Conservation (phyloP, 2,888 invertebrate species). For the Leptarthrus brevirostris region DNA sequence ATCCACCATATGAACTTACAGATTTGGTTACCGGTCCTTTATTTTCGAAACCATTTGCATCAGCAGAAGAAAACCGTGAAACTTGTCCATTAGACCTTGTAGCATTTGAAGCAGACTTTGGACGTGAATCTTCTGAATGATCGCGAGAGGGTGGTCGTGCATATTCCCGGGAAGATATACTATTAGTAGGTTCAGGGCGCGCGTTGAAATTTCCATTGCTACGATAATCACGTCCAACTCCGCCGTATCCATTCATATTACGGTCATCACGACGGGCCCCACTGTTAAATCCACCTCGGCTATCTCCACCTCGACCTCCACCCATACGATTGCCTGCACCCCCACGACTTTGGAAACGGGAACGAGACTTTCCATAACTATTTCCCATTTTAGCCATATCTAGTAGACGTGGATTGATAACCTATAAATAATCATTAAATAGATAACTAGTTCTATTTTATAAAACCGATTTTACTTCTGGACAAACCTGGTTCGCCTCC, state of each 20-base stretch:
- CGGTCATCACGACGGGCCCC: constrained; percentile 50
- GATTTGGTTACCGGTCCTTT: neutral
- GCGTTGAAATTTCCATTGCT: neutral
- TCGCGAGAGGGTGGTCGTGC: constrained; percentile 52
- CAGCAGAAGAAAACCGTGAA: constrained; percentile 58
- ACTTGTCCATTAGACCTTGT: constrained; percentile 58
- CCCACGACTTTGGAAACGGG: constrained; percentile 55
- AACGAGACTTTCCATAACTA: constrained; percentile 60
- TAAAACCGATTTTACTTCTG: constrained; percentile 44
- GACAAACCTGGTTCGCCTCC: constrained; percentile 88
- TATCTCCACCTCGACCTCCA: constrained; percentile 40
- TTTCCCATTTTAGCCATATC: constrained; percentile 72
- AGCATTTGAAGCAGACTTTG: neutral
- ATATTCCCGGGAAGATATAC: constrained; percentile 51
- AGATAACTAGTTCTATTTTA: neutral
- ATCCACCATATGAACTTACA: neutral
- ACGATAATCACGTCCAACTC: constrained; percentile 31
- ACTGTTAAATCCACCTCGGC: constrained; percentile 26
- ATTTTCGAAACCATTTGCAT: constrained; percentile 9
- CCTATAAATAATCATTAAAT: constrained; percentile 61
- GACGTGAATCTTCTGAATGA: constrained; percentile 4
- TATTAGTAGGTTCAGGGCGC: constrained; percentile 9
- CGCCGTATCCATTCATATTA: constrained; percentile 6
- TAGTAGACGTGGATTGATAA: constrained; percentile 88
- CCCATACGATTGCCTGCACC: constrained; percentile 52